Evolutionary conservation across 2,888 invertebrate genomes (phyloP).

Genomic region (Eupithecia subfuscata): DNA sequence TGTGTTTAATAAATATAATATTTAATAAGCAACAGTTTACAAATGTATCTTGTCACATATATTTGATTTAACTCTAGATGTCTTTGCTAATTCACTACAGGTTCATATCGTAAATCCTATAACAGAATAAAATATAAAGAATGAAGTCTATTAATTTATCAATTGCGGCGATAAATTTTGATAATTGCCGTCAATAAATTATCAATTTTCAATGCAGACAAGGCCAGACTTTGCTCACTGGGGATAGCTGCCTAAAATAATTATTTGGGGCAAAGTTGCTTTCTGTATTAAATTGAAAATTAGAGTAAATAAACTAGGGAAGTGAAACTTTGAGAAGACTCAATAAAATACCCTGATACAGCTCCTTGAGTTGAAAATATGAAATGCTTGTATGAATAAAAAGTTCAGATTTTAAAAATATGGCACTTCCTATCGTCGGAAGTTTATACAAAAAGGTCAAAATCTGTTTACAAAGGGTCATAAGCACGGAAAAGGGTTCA

Average conservation of each 20-base stretch:
- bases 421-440: slow-evolving; percentile 6
- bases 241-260: background rate
- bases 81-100: slow-evolving; percentile 6
- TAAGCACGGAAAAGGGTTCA: slow-evolving; percentile 32
- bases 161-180: background rate
- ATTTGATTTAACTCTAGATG: slow-evolving; percentile 17
- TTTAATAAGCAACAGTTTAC: slow-evolving; percentile 35
- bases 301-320: background rate
- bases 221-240: background rate
- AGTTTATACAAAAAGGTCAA: slow-evolving; percentile 24
- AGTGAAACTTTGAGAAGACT: background rate
- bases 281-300: background rate
- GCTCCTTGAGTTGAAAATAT: background rate
- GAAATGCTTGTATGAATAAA: background rate
- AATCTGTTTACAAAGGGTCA: slow-evolving; percentile 30
- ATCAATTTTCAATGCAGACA: slow-evolving; percentile 3
- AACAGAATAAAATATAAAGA: background rate
- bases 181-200: slow-evolving; percentile 3
- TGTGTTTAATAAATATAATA: slow-evolving; percentile 26
- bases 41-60: slow-evolving; percentile 37
- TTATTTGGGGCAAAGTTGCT: background rate
- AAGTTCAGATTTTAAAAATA: background rate
- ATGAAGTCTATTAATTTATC: background rate
- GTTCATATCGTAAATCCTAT: background rate
- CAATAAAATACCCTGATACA: background rate